Base-by-base conservation (phyloP, 2,113 vertebrate species). In the Oryzias melastigma region DNA sequence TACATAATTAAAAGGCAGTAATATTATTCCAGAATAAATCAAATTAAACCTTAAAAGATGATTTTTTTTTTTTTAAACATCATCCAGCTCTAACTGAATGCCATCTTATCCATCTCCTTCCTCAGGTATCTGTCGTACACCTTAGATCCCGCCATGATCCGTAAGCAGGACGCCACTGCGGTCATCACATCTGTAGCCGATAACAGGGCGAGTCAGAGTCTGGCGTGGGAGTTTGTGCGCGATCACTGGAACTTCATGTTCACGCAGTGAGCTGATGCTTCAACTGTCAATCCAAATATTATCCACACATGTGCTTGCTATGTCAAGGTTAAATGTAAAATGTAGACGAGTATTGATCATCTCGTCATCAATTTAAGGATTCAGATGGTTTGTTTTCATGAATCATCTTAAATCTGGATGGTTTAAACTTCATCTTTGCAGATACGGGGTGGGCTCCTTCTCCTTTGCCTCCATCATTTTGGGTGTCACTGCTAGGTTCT, bases 201-300 rank as follows among this genome's bases (percentile, higher is more conserved):
- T 46, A 98, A 95, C 0, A 85, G 88, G 14, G 5, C 84, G 0
- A 95, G 95, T 20, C 95, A 96, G 44, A 0, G 35, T 3, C 73
- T 96, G 85, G 91, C 62, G 14, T 96, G 95, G 96, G 86, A 95
- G 51, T 97, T 98, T 73, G 64, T 98, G 56, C 90, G 83, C 5
- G 7, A 48, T n/a, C 89, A 94, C 24, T 97, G 95, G 95, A 58
- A 51, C 13, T 89, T 7, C 0, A 85, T 98, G 52, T 94, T 93
- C 68, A 58, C 5, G 8, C 81, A 95, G 96, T 98, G 85, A 94
- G 95, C 12, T 7, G 85, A n/a, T 27, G 25, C 25, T 27, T 27
- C 25, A 27, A 25, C 2, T 25, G 25, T 25, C 25, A 25, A 25
- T 25, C 25, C 3, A 27, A 27, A 5, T 10, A 12, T 35, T 3